Conservation (phyloP, 2,888 invertebrate species). For the Mylabris sibirica region DNA sequence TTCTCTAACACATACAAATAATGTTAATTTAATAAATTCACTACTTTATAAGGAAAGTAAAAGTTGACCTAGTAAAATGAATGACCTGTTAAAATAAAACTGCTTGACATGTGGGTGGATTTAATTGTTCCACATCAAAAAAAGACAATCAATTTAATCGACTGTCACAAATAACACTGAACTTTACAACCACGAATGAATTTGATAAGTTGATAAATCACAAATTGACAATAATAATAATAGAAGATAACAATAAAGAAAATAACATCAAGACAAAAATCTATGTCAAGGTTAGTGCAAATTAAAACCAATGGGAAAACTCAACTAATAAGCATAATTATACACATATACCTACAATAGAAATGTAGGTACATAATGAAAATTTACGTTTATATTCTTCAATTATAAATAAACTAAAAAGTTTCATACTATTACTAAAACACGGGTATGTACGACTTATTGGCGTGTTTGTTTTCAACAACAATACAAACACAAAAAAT, state of each 20-base stretch:
- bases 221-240: neutral
- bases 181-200: no score
- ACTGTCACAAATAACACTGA: no score
- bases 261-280: neutral
- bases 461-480: no score
- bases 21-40: neutral
- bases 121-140: neutral
- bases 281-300: neutral
- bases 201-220: no score
- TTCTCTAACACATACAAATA: neutral
- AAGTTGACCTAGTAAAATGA: conserved; percentile 16
- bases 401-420: no score
- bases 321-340: neutral
- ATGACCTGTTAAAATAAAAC: neutral
- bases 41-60: conserved; percentile 27
- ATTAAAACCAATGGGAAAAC: neutral
- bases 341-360: neutral
- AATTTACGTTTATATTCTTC: neutral
- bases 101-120: neutral
- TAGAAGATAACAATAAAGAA: neutral
- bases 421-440: no score
- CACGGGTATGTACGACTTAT: no score
- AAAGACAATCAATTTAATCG: neutral
- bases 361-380: neutral
- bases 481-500: no score